These are phyloP conservation scores for Cylindroiulus punctatus DNA, from an alignment of 2,888 invertebrate species.

Conservation along the genomic window DNA sequence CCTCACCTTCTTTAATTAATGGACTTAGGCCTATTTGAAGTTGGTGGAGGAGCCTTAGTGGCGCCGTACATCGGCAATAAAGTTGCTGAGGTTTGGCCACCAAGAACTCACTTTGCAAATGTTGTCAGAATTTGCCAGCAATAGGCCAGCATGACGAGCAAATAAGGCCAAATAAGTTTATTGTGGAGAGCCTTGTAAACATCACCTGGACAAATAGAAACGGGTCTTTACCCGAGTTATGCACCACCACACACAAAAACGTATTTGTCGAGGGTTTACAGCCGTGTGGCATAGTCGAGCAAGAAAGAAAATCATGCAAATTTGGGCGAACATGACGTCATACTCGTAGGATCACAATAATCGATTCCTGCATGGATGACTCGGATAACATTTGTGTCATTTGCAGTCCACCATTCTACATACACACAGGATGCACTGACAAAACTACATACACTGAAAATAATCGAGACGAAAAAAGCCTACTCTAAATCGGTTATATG, in stretches of 20 bases:
- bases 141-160: conserved; percentile 8
- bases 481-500: too few relatives aligned
- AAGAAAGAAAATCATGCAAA: conserved; percentile 23
- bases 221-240: conserved; percentile 32
- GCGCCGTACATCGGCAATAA: conserved; percentile 12
- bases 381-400: neutral
- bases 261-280: conserved; percentile 16
- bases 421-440: too few relatives aligned
- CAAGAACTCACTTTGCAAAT: conserved; percentile 17
- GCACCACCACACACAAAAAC: neutral
- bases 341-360: neutral
- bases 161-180: conserved; percentile 26
- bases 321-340: conserved; percentile 31
- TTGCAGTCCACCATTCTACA: too few relatives aligned
- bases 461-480: too few relatives aligned
- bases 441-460: too few relatives aligned
- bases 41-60: neutral
- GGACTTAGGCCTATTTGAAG: conserved; percentile 15
- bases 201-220: conserved; percentile 38
- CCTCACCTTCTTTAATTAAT: conserved; percentile 35
- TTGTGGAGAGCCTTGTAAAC: conserved; percentile 30
- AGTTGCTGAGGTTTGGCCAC: neutral
- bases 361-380: neutral
- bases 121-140: conserved; percentile 23
- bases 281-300: conserved; percentile 3